Conservation (phyloP, 1,140 invertebrate species). For the Drosophila lini region DNA sequence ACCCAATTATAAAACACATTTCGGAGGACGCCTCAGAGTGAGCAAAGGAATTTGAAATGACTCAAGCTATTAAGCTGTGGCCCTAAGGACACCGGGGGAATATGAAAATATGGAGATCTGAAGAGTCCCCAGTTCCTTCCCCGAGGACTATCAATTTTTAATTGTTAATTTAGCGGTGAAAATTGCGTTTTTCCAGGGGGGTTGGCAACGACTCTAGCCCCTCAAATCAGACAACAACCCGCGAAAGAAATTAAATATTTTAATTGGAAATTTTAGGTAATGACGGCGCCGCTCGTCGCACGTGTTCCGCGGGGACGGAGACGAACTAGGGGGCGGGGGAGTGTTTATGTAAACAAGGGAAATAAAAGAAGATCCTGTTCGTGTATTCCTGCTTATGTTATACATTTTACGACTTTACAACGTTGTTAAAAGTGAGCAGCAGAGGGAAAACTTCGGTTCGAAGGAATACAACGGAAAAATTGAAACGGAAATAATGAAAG, state of each 20-base stretch:
- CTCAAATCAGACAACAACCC: slow-evolving; percentile 71
- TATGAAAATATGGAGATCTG: slow-evolving; percentile 41
- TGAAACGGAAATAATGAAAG: slow-evolving; percentile 83
- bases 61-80: slow-evolving; percentile 61
- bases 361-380: slow-evolving; percentile 44
- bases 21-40: slow-evolving; percentile 37
- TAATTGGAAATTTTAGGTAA: slow-evolving; percentile 80
- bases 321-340: not conserved
- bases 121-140: slow-evolving; percentile 24
- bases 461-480: slow-evolving; percentile 77
- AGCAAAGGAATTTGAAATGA: slow-evolving; percentile 60
- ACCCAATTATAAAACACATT: slow-evolving; percentile 25
- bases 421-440: slow-evolving; percentile 76
- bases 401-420: slow-evolving; percentile 79
- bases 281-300: slow-evolving; percentile 49
- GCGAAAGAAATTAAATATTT: slow-evolving; percentile 81
- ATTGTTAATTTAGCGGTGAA: slow-evolving; percentile 82
- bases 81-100: slow-evolving; percentile 24
- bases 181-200: slow-evolving; percentile 59
- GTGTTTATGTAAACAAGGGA: slow-evolving; percentile 61
- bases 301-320: slow-evolving; percentile 21
- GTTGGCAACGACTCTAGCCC: slow-evolving; percentile 10
- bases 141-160: slow-evolving; percentile 79
- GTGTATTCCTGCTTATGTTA: slow-evolving; percentile 53
- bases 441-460: slow-evolving; percentile 40